Base-by-base conservation (phyloP, 2,797 vertebrate genomes). In the Tenualosa thibaudeaui region DNA sequence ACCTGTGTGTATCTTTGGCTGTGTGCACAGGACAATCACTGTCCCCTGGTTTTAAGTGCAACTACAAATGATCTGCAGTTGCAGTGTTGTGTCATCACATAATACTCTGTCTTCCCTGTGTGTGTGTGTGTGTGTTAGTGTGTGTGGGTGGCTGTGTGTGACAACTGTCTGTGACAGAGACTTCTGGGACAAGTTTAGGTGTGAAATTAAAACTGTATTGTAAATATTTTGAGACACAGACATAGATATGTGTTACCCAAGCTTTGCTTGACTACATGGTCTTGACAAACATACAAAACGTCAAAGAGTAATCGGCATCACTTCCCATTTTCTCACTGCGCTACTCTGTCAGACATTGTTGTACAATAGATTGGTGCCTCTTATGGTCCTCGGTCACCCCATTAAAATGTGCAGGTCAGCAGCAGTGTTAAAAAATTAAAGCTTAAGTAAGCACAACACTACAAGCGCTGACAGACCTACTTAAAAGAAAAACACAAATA, bases 321-420 rank as follows among this genome's bases (percentile, higher is more conserved):
- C 65, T 22, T 75, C 68, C 19, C 17, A 75, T 75, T 40, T 46
- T 46, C 17, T 10, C 15, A 19, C 15, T 9, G 71, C 13, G 37
- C 46, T 40, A 78, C 37, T 78, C 40, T 78, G 71, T 22, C 17
- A 15, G 71, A 78, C 71, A 46, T 43, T 40, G 37, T 71, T 78
- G 71, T 43, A n/a, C 71, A 78, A 46, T 9, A 43, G 71, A 78
- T 46, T 17, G 71, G 40, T 43, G 40, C 71, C 22, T 46, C 40
- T 78, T 78, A 78, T 17, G 17, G 71, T 78, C 37, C 5, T 78
- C 37, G 7, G 71, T 19, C 40, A 78, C 37, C 71, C 71, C 40
- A 46, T 78, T 78, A 78, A 78, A 78, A 78, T 82, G 83, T 85
- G 60, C 50, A 82, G 84, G 82, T 82, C 82, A 82, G 84, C 81